Evolutionary conservation across 1,140 invertebrate species (phyloP).

Genomic region (Cydia strobilella): DNA sequence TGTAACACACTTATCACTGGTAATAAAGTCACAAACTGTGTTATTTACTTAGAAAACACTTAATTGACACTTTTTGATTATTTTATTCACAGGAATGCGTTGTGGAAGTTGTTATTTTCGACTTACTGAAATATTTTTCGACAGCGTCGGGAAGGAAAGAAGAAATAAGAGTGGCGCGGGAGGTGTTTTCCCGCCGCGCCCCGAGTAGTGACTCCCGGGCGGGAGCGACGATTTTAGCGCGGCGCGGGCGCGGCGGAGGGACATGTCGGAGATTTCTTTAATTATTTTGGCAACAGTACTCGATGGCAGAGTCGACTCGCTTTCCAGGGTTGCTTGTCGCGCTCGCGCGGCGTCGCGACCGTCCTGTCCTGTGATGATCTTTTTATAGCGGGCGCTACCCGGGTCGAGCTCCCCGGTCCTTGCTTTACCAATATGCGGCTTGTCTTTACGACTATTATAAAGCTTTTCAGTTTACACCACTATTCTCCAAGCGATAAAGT

Average conservation of each 20-base stretch:
- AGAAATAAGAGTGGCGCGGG: conserved; percentile 78
- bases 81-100: conserved; percentile 59
- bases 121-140: conserved; percentile 78
- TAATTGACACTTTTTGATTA: conserved; percentile 56
- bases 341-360: conserved; percentile 71
- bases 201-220: conserved; percentile 80
- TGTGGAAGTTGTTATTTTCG: conserved; percentile 57
- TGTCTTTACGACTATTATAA: conserved; percentile 42
- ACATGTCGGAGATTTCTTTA: conserved; percentile 84
- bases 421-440: conserved; percentile 46
- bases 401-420: conserved; percentile 69
- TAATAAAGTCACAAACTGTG: conserved; percentile 62
- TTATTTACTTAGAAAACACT: conserved; percentile 56
- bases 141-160: conserved; percentile 78
- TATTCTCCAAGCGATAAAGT: conserved; percentile 26
- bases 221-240: conserved; percentile 87
- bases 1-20: conserved; percentile 75
- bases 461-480: conserved; percentile 33
- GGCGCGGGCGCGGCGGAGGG: conserved; percentile 79
- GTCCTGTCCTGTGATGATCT: conserved; percentile 78
- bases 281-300: conserved; percentile 87
- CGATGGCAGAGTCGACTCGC: conserved; percentile 78
- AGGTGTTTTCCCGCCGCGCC: conserved; percentile 78
- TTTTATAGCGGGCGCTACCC: conserved; percentile 79
- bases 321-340: conserved; percentile 81